A percentile compares a stretch with the other conserved stretches of the same genome.
Evolutionary conservation across 2,888 invertebrate genomes (phyloP).

Genomic region (Schizaphis graminum): DNA sequence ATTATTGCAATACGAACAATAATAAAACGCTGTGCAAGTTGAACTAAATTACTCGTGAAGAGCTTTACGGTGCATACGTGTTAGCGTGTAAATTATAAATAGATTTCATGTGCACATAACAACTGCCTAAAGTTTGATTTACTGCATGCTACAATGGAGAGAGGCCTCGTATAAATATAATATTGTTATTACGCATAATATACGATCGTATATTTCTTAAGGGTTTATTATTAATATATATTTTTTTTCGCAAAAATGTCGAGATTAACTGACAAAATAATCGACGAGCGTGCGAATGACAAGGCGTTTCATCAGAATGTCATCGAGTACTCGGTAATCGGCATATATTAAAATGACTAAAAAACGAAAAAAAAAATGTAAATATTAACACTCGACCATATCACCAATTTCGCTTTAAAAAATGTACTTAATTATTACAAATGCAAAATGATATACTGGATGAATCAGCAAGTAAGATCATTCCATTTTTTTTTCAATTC

Average conservation of each 20-base stretch:
- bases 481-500: background rate
- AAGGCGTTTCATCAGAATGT: background rate
- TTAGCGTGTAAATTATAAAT: background rate
- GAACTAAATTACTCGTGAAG: background rate
- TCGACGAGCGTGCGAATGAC: constrained; percentile 40
- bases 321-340: background rate
- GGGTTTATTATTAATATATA: constrained; percentile 6
- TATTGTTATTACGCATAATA: constrained; percentile 17
- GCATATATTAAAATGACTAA: background rate
- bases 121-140: background rate
- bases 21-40: background rate
- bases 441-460: background rate
- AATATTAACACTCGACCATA: no score
- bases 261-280: constrained; percentile 36
- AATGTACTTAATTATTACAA: background rate
- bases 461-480: background rate
- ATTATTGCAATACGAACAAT: background rate
- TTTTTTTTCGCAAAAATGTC: background rate
- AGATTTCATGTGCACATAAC: background rate
- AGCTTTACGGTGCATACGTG: background rate
- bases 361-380: background rate
- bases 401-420: no score
- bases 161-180: background rate
- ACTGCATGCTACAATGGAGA: background rate
- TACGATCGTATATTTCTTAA: background rate